Base-by-base conservation (phyloP, 2,113 vertebrate species). In the Rhagologus leucostigma region DNA sequence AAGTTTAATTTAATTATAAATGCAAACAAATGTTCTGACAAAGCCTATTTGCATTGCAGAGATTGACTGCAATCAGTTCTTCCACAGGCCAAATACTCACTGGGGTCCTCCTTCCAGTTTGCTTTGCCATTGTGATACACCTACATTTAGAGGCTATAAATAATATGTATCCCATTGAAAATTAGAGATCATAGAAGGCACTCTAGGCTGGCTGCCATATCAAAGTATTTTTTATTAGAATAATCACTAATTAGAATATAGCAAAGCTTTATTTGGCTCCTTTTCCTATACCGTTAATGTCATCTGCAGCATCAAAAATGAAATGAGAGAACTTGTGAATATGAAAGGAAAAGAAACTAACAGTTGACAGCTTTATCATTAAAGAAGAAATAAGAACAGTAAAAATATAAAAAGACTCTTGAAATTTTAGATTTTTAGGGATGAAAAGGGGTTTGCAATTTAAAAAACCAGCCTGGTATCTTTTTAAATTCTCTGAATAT, bases 171-270 rank as follows among this genome's bases (percentile, higher is more conserved):
- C 76, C 23, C 49, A 47, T 30, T 16, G 74, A 68, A 97, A 97
- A 94, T 87, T 87, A 92, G 94, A 91, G 79, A 91, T 78, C 83
- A 91, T 81, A 85, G 86, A 93, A 95, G 76, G 69, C 57, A 67
- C 73, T 96, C 81, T 78, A 47, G 93, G 80, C 96, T 95, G 89
- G 26, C 53, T 97, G 92, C 82, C 89, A 90, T 95, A 82, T 75
- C 59, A 77, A 97, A 90, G 64, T 94, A 59, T 80, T 96, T 97
- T 96, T 96, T 92, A 92, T 91, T 91, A 94, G 87, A 90, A 94
- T 86, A 94, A 81, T 93, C 37, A 91, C 84, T 97, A 97, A 96
- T 96, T 80, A 96, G 84, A 97, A 93, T 76, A 85, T 64, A 94
- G 84, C 76, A 86, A 95, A 89, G 52, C 65, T 94, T 85, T 95